A percentile compares a stretch with the other conserved stretches of the same genome.
Evolutionary conservation across 30 jellyfish, hydroid and myxozoan genomes (phyloP).

Genomic region (Morbakka virulenta): DNA sequence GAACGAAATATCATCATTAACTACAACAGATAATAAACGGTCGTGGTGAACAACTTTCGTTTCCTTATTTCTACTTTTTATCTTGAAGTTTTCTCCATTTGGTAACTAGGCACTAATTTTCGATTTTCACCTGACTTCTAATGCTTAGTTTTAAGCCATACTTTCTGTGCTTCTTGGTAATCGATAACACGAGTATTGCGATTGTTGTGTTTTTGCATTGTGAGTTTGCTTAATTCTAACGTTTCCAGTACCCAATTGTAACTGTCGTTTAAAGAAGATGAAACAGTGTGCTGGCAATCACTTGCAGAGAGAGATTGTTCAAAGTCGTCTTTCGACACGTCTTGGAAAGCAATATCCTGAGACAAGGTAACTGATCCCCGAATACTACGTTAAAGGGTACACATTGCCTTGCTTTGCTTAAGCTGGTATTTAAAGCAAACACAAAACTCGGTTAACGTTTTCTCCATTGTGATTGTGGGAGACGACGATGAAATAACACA

Average conservation of each 20-base stretch:
- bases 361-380: constrained; percentile 57
- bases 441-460: constrained; percentile 22
- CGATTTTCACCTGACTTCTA: constrained; percentile 1
- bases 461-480: constrained; percentile 52
- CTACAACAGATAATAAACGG: constrained; percentile 8
- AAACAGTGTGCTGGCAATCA: constrained; percentile 1
- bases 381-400: constrained; percentile 39
- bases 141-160: constrained; percentile 28
- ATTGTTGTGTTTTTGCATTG: constrained; percentile 51
- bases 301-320: too few species aligned
- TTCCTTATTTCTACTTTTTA: background rate
- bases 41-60: constrained; percentile 21
- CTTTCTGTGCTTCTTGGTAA: constrained; percentile 27
- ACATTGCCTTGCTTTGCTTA: constrained; percentile 10
- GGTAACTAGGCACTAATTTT: constrained; percentile 18
- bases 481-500: constrained; percentile 58
- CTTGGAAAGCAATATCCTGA: constrained; percentile 46
- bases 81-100: constrained; percentile 18
- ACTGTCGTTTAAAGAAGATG: constrained; percentile 10
- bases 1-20: constrained; percentile 5
- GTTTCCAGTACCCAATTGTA: constrained; percentile 18
- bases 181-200: constrained; percentile 9
- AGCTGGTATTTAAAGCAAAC: constrained; percentile 47
- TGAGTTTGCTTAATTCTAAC: constrained; percentile 21
- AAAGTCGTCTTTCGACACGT: background rate